phyloP scores from a whole-genome alignment of 2,113 vertebrate genomes.

The Tamias sibiricus region DNA sequence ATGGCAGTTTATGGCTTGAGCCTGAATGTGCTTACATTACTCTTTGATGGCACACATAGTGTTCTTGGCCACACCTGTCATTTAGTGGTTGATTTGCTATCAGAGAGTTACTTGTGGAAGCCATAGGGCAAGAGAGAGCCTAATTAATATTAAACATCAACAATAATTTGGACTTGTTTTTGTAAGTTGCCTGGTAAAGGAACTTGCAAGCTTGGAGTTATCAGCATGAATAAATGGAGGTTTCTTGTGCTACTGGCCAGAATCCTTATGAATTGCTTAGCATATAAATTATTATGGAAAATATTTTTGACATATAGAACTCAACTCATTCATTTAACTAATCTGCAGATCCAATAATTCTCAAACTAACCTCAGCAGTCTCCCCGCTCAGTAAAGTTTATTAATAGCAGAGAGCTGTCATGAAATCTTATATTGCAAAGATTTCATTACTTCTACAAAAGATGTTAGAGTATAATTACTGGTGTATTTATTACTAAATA shows the following conservation, averaged over 20 bases:
- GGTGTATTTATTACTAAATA: conserved; percentile 51
- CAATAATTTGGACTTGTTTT: conserved; percentile 71
- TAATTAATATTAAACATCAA: conserved; percentile 72
- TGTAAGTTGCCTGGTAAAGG: conserved; percentile 60
- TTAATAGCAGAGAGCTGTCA: conserved; percentile 72
- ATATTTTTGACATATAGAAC: conserved; percentile 71
- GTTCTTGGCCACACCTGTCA: conserved; percentile 34
- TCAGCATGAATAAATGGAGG: conserved; percentile 65
- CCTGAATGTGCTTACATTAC: not conserved
- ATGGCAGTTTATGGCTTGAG: not conserved
- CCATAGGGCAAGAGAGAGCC: conserved; percentile 61
- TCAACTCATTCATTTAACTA: conserved; percentile 76
- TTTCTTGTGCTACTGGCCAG: conserved; percentile 61
- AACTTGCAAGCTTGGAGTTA: conserved; percentile 50
- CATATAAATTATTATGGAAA: conserved; percentile 68
- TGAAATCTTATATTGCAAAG: conserved; percentile 67
- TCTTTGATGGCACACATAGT: not conserved
- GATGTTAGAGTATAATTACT: conserved; percentile 50
- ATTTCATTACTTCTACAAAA: conserved; percentile 73
- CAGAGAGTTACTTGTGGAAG: conserved; percentile 62
- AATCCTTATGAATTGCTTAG: conserved; percentile 64
- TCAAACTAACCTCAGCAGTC: conserved; percentile 67
- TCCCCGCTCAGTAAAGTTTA: conserved; percentile 69
- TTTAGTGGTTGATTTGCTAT: conserved; percentile 67
- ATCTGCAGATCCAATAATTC: conserved; percentile 77